Evolutionary conservation across 2,797 vertebrate genomes (phyloP).

Genomic region (Cuculus canorus): DNA sequence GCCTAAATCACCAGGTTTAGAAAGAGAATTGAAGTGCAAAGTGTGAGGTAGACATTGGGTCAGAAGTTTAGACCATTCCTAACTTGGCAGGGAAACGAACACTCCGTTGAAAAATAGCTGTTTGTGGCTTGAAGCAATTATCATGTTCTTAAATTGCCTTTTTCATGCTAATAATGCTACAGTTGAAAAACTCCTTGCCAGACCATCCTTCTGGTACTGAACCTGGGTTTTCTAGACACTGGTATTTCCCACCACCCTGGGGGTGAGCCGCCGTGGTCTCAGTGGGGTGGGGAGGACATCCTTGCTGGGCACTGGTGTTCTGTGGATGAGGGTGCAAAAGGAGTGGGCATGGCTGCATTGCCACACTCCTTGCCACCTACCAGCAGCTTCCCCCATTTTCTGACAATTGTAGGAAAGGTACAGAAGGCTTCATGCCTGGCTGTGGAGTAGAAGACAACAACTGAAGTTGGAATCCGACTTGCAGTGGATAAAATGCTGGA

Average conservation of each 20-base stretch:
- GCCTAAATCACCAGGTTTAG: neutral
- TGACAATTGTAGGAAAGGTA: neutral
- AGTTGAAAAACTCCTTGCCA: neutral
- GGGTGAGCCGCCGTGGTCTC: fast-evolving
- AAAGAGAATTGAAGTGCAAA: neutral
- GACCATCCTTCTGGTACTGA: neutral
- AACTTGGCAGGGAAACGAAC: neutral
- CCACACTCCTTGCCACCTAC: neutral
- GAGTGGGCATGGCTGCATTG: no score
- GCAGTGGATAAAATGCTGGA: neutral
- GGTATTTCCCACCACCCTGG: neutral
- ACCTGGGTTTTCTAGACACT: neutral
- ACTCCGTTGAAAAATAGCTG: neutral
- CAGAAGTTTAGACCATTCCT: neutral
- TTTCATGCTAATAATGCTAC: neutral
- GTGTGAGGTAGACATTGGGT: neutral
- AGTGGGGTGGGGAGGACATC: neutral
- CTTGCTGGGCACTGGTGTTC: neutral
- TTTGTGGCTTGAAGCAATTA: neutral
- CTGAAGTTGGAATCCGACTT: neutral
- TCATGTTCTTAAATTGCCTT: neutral
- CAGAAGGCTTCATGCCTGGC: neutral
- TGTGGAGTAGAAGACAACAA: neutral
- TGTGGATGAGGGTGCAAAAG: fast-evolving
- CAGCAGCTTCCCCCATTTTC: fast-evolving